Base-by-base conservation (phyloP, 2,113 vertebrate genomes). In the Microcebus murinus region DNA sequence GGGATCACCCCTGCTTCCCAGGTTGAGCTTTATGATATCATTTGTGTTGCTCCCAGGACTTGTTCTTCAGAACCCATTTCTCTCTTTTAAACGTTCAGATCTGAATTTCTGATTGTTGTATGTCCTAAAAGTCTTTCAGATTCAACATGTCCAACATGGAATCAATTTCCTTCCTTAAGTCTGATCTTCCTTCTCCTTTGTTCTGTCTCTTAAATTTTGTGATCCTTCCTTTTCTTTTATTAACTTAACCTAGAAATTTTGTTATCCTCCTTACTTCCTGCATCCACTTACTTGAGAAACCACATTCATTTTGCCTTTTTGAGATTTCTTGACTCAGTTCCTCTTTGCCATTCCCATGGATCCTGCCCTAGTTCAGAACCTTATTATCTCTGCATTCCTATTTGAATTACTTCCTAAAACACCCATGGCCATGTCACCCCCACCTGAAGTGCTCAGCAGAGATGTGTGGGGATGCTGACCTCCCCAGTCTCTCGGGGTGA, bases 351-450 rank as follows among this genome's bases (percentile, higher is more conserved):
- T 84, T 97, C 81, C 59, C 85, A 39, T 34, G 81, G 63, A 77
- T 71, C 45, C 31, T 95, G 87, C n/a, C 76, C 65, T 73, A 82
- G 67, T 95, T 97, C 52, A 92, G 67, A 92, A 93, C 74, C 20
- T 82, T 70, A 70, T 90, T 92, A 91, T 86, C 3, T 76, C 63
- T 81, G 61, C 7, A 5, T 29, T 83, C 90, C 55, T 65, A 55
- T 87, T 88, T 82, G 71, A 90, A 85, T 94, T 52, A 52, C 36
- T 59, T 83, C 52, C 73, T 86, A 25, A 93, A 70, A 82, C 50
- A 68, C 50, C 55, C 57, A 59, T 10, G 20, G 31, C 42, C 36
- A 36, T 34, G 36, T n/a, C 83, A 65, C 67, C 42, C 55, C 73
- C 85, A 48, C 4, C 48, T 18, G 57, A 95, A 65, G 42, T n/a